Conservation (phyloP, 2,888 invertebrate genomes). For the Pseudococcus jackbeardsleyi region DNA sequence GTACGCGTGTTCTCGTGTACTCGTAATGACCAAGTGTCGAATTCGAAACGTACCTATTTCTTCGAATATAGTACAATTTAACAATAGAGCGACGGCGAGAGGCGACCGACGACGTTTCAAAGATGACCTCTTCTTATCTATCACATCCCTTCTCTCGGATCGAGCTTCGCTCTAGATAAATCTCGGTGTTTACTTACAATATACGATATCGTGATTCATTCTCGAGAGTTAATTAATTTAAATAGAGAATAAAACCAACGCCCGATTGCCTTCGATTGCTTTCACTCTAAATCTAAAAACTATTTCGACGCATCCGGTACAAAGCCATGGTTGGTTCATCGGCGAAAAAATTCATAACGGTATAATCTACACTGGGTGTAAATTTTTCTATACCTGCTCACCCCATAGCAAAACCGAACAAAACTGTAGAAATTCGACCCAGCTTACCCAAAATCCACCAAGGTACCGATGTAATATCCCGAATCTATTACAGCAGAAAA, state of each 20-base stretch:
- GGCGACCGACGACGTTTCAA: neutral
- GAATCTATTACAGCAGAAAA: neutral
- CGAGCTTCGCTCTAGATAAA: neutral
- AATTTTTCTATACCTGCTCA: slow-evolving; percentile 20
- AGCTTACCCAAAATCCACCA: neutral
- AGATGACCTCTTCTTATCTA: slow-evolving; percentile 11
- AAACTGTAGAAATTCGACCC: neutral
- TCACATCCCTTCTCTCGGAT: neutral
- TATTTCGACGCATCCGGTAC: neutral
- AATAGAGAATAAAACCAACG: neutral
- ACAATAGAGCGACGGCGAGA: neutral
- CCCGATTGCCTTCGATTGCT: neutral
- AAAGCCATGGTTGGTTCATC: neutral
- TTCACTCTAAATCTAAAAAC: neutral
- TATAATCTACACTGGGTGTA: neutral
- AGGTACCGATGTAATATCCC: neutral
- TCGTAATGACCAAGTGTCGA: slow-evolving; percentile 26
- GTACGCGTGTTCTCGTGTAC: slow-evolving; percentile 1
- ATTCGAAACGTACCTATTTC: slow-evolving; percentile 6
- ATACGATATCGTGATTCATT: slow-evolving; percentile 11
- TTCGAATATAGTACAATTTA: neutral
- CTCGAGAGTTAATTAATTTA: slow-evolving; percentile 17
- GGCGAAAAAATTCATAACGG: neutral
- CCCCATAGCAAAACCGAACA: neutral
- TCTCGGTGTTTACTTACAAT: neutral